Base-by-base conservation (phyloP, 2,113 vertebrate species). In the Syngnathus typhle region DNA sequence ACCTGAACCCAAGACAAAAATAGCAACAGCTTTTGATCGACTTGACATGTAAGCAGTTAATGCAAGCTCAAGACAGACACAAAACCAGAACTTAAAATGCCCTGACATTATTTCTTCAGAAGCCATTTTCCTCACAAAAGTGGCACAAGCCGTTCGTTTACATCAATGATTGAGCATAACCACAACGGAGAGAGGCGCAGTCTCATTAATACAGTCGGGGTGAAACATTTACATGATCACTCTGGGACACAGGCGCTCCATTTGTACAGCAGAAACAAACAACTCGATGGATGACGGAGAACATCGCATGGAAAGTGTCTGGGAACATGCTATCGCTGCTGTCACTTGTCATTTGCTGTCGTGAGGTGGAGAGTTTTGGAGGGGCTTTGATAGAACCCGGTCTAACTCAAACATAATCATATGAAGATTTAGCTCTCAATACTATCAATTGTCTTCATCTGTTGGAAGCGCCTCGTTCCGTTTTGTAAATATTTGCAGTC, bases 141-240 rank as follows among this genome's bases (percentile, higher is more conserved):
- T 18, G 6, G 32, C 56, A 18, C 32, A 10, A 37, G 56, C 18
- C 18, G 56, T 16, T 37, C 16, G 15, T 59, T 59, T 59, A 36
- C 32, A 59, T 59, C 56, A 15, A 13, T 38, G 56, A 59, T 59
- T 59, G 36, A 16, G 7, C 3, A 16, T 59, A 59, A 59, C 37
- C 56, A 37, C 56, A 3, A 8, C 56, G 2, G 55, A 58, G 27
- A 27, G 23, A 7, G 13, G 13, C 23, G 2, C 55, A 16, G 32
- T 36, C 27, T 59, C 76, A 74, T 70, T 69, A 65, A 78, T 71
- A 38, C 70, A 76, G 74, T 65, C 65, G 52, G 23, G 59, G 76
- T 81, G 77, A 82, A 75, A 75, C 70, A 75, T 60, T 60, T 39
- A 39, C 61, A 71, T 72, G 67, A 79, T 77, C 80, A 77, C 60